Evolutionary conservation across 2,888 invertebrate genomes (phyloP).

Genomic region (Ischnura elegans): DNA sequence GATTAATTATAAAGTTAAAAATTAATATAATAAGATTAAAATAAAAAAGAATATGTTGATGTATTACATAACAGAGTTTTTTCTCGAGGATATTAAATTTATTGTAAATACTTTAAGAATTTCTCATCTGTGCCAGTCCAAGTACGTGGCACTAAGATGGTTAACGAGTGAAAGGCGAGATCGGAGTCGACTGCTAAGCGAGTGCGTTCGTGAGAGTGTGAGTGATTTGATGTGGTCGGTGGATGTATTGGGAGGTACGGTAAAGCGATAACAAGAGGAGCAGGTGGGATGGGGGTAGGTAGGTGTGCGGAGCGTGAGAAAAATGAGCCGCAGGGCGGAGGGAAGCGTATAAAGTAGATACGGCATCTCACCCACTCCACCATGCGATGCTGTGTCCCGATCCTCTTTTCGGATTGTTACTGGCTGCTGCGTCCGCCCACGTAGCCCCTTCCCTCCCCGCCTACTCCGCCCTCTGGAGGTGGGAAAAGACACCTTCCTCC

Average conservation of each 20-base stretch:
- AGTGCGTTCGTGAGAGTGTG: no score
- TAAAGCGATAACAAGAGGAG: background rate
- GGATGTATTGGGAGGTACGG: background rate
- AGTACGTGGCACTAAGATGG: no score
- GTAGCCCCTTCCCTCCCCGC: no score
- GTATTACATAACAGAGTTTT: no score
- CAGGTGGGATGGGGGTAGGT: background rate
- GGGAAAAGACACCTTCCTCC: no score
- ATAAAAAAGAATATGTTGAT: no score
- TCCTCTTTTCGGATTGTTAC: conserved; percentile 11
- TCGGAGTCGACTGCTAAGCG: background rate
- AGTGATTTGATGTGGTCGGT: background rate
- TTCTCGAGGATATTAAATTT: no score
- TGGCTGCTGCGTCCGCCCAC: background rate
- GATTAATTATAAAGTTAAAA: no score
- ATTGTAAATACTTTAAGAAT: no score
- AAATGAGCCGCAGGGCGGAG: background rate
- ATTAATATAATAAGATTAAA: no score
- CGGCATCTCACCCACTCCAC: background rate
- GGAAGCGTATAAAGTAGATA: background rate
- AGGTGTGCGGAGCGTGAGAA: background rate
- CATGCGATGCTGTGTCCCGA: background rate
- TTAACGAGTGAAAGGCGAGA: background rate
- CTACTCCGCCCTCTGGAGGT: no score
- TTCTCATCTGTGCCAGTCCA: no score